A percentile compares a stretch with the other conserved stretches of the same genome.
phyloP scores from a whole-genome alignment of 2,797 vertebrate species.

The Triplophysa bombifrons region DNA sequence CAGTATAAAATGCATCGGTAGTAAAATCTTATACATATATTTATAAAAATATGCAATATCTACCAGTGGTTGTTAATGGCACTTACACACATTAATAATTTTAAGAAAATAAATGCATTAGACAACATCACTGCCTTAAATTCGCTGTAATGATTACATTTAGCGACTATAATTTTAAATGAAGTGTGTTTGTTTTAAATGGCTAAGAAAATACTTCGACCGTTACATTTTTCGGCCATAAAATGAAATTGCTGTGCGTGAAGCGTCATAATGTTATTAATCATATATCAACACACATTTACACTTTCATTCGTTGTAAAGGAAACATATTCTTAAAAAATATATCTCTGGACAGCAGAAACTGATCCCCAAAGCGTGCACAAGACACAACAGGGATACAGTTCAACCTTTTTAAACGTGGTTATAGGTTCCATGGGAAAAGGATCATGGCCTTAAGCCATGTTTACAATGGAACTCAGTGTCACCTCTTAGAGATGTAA shows the following conservation, averaged over 20 bases:
- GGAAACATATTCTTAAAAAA: not conserved
- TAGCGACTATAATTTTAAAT: not conserved
- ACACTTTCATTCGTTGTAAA: not conserved
- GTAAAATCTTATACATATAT: not conserved
- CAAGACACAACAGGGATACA: constrained; percentile 43
- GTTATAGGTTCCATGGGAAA: constrained; percentile 52
- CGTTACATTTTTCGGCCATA: not conserved
- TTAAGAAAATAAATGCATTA: not conserved
- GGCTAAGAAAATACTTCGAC: not conserved
- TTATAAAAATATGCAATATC: too few species aligned
- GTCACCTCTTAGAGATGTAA: constrained; percentile 82
- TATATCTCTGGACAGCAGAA: constrained; percentile 55
- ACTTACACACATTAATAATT: not conserved
- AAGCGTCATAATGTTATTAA: not conserved
- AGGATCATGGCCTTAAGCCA: constrained; percentile 47
- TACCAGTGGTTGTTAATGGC: too few species aligned
- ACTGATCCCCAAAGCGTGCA: constrained; percentile 73
- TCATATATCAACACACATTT: not conserved
- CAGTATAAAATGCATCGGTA: not conserved
- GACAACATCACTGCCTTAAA: not conserved
- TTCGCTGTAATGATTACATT: not conserved
- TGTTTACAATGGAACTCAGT: constrained; percentile 61
- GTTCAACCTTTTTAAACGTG: not conserved
- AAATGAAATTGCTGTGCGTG: not conserved
- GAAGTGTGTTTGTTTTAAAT: not conserved